A percentile compares a stretch with the other conserved stretches of the same genome.
These are phyloP conservation scores for Chauna torquata DNA, from an alignment of 2,113 vertebrate species.

Conservation along the genomic window DNA sequence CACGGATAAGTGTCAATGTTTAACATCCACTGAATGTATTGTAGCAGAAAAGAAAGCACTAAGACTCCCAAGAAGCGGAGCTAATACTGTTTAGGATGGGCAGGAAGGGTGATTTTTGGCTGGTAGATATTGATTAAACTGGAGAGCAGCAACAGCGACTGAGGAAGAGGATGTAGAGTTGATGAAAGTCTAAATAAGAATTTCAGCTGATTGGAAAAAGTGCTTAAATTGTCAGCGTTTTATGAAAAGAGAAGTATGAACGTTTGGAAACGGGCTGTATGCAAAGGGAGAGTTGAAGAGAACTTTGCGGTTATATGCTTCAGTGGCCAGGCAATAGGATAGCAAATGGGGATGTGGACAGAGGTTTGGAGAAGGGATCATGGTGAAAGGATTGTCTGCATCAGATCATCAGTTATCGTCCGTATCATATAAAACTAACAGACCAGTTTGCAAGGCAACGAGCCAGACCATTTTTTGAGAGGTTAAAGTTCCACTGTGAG, in stretches of 20 bases:
- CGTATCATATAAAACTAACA: fast-evolving
- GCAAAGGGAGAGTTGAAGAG: not conserved
- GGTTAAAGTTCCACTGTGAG: not conserved
- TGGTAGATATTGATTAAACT: not conserved
- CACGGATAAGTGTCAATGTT: not conserved
- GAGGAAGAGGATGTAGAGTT: not conserved
- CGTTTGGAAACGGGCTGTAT: not conserved
- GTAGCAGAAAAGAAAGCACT: not conserved
- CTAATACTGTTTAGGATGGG: not conserved
- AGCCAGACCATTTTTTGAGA: not conserved
- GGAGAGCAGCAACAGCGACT: not conserved
- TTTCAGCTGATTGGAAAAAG: not conserved
- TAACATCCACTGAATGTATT: not conserved
- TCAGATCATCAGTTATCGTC: fast-evolving
- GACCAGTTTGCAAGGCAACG: not conserved
- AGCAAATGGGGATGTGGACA: not conserved
- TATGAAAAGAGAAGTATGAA: not conserved
- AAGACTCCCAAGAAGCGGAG: not conserved
- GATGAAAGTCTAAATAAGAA: not conserved
- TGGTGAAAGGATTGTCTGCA: fast-evolving
- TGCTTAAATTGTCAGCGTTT: not conserved
- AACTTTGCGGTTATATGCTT: not conserved
- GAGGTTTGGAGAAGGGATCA: not conserved
- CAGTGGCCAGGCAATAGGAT: not conserved
- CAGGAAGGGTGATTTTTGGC: not conserved